Conservation (phyloP, 1,140 invertebrate genomes). For the Lutraria rhynchaena region DNA sequence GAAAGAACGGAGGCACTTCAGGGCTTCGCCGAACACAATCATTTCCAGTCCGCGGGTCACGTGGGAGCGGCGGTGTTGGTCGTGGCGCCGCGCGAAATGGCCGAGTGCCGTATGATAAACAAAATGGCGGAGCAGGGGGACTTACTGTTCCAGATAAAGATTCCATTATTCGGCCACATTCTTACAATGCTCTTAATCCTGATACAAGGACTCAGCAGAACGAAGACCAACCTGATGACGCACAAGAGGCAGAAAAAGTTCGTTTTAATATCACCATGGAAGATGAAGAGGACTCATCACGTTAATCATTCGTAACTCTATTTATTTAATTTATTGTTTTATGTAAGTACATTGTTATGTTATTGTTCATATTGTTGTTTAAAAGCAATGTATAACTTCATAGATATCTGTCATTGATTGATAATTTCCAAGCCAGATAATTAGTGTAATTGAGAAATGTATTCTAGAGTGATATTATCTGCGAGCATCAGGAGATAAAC, state of each 20-base stretch:
- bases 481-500: too few relatives aligned
- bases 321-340: too few relatives aligned
- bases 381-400: too few relatives aligned
- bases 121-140: slow-evolving; percentile 4
- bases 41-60: slow-evolving; percentile 51
- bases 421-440: too few relatives aligned
- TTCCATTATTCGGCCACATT: slow-evolving; percentile 60
- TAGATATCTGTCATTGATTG: too few relatives aligned
- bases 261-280: slow-evolving; percentile 16
- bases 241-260: background rate
- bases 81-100: background rate
- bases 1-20: slow-evolving; percentile 30
- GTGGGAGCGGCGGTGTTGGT: background rate
- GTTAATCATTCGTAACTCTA: too few relatives aligned
- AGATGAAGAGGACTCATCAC: too few relatives aligned
- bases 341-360: too few relatives aligned
- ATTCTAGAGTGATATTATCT: too few relatives aligned
- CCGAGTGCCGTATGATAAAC: background rate
- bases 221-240: background rate
- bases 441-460: too few relatives aligned
- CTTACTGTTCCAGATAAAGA: slow-evolving; percentile 1
- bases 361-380: too few relatives aligned
- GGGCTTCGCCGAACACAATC: slow-evolving; percentile 64
- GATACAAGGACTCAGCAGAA: background rate
- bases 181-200: slow-evolving; percentile 60